phyloP scores from a whole-genome alignment of 2,888 invertebrate genomes.

The Chrysomela aeneicollis region DNA sequence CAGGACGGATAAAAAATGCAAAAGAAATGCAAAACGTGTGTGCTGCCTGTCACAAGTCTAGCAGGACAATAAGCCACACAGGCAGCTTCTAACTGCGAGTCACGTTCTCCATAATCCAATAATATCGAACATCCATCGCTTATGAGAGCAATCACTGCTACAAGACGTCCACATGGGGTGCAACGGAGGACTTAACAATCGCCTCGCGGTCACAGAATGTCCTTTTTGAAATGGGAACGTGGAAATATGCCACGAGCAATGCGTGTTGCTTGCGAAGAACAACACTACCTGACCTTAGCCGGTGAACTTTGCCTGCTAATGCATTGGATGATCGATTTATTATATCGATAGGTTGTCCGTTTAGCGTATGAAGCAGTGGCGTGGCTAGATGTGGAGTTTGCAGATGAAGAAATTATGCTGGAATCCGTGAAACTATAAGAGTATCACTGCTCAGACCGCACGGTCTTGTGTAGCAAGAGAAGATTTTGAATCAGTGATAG shows the following conservation, averaged over 20 bases:
- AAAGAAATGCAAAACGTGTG: conserved; percentile 54
- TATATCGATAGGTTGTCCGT: background rate
- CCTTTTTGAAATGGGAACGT: background rate
- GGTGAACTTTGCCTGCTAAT: background rate
- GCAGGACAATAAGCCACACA: conserved; percentile 53
- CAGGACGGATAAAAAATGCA: too few relatives aligned
- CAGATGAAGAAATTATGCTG: too few relatives aligned
- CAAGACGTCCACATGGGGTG: conserved; percentile 2
- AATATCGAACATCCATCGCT: conserved; percentile 46
- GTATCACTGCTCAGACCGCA: too few relatives aligned
- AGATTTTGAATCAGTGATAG: too few relatives aligned
- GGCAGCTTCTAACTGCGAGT: conserved; percentile 52
- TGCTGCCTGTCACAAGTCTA: conserved; percentile 49
- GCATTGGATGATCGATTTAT: background rate
- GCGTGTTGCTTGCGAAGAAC: background rate
- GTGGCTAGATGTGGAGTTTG: too few relatives aligned
- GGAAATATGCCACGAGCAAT: background rate
- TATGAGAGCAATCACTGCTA: conserved; percentile 21
- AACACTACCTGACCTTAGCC: background rate
- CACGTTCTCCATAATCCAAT: conserved; percentile 52
- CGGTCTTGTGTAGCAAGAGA: too few relatives aligned
- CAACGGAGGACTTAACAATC: background rate
- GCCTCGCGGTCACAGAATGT: background rate
- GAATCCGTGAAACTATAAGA: too few relatives aligned
- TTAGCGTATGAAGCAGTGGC: too few relatives aligned